Base-by-base conservation (phyloP, 2,888 invertebrate species). In the Argyra leucocephala region DNA sequence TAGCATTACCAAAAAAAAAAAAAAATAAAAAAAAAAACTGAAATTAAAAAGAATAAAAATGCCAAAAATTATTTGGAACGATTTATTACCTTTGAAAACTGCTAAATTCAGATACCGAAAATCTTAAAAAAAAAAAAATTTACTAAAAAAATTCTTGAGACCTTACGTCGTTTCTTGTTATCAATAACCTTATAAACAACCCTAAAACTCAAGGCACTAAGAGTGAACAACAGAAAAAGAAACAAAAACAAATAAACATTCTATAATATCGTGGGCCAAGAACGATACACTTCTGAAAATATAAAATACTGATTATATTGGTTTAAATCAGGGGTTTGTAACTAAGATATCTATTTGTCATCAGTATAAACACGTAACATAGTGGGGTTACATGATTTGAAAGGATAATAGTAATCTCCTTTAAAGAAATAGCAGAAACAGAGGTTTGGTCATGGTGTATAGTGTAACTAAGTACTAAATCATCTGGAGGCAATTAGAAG, bases 151-250 rank as follows among this genome's bases (percentile, higher is more conserved):
- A 48, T 48, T 48, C 48, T 48, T 48, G 48, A 48, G 48, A 48
- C 48, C 48, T 48, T 48, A 48, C 48, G 48, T 48, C 48, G 48
- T 48, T n/a, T 48, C 48, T 48, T 48, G 48, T 48, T 48, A 48
- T 48, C 48, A 48, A 48, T 48, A 18, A 48, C 7, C 3, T 10
- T 10, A 31, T 31, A 26, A 26, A 31, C 1, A 31, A 31, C 31
- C 31, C 31, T 31, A 31, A 31, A 31, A 31, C 7, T 6, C 2
- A 6, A 31, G 1, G 31, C 7, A 31, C 3, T n/a, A n/a, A n/a
- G 31, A 31, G 12, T 7, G 31, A 31, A 31, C 5, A 31, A n/a
- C n/a, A n/a, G n/a, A 3, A 3, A 31, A 31, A 31, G 12, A 31
- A 31, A 6, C 9, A 31, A 2, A 31, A 31, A 31, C 31, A 31